Conservation (phyloP, 1,140 invertebrate species). For the Lepidurus couesii region DNA sequence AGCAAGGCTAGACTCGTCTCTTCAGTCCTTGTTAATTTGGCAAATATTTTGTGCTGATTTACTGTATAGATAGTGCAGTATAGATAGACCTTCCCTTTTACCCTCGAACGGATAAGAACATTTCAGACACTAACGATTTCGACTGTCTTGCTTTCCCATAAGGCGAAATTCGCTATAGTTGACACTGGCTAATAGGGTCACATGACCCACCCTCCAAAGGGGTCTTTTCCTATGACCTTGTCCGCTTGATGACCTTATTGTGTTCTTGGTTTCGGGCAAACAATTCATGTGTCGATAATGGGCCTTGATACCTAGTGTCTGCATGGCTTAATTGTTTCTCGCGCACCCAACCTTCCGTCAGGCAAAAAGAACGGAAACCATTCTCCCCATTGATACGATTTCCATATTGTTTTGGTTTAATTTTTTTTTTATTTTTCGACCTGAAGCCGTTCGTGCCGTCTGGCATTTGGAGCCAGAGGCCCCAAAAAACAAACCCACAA, state of each 20-base stretch:
- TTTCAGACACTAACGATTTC: not conserved
- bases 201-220: not conserved
- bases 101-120: not conserved
- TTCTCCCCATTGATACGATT: not conserved
- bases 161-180: not conserved
- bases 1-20: not conserved
- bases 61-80: not conserved
- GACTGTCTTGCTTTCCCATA: not conserved
- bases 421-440: too few relatives aligned
- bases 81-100: not conserved
- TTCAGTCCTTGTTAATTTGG: not conserved
- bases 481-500: too few relatives aligned
- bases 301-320: not conserved
- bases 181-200: not conserved
- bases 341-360: not conserved
- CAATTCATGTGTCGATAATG: constrained; percentile 7
- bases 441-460: too few relatives aligned
- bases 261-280: not conserved
- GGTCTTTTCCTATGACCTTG: not conserved
- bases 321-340: not conserved
- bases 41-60: not conserved
- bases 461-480: too few relatives aligned
- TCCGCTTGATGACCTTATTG: not conserved
- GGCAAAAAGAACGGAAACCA: not conserved
- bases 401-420: not conserved